Percentiles rank a stretch among this genome's conserved stretches.
phyloP scores from a whole-genome alignment of 92 coral and sea anemone species.

The Porites evermanni region DNA sequence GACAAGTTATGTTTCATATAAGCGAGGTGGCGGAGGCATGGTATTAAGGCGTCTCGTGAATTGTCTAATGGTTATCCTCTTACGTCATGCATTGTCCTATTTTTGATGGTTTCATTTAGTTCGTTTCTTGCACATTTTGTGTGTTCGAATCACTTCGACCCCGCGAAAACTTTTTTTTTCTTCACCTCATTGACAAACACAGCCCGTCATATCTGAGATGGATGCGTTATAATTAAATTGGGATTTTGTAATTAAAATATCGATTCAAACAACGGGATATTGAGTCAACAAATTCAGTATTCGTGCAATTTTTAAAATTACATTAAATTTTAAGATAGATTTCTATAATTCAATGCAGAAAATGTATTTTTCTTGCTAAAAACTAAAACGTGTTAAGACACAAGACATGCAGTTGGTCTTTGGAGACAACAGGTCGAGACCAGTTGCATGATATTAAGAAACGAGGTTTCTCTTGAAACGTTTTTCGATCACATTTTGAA shows the following conservation, averaged over 20 bases:
- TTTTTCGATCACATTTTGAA: neutral
- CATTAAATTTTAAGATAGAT: no score
- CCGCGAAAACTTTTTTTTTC: conserved; percentile 41
- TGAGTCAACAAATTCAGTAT: neutral
- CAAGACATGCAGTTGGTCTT: no score
- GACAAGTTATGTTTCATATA: neutral
- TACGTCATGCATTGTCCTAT: neutral
- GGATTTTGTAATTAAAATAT: neutral
- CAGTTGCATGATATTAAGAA: no score
- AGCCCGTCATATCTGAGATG: neutral
- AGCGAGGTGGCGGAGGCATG: conserved; percentile 58
- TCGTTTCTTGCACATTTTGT: neutral
- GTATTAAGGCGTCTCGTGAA: conserved; percentile 75
- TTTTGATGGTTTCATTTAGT: neutral
- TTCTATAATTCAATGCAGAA: no score
- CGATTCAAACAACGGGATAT: no score
- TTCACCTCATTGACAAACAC: neutral
- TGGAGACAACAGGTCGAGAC: no score
- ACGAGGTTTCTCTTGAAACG: no score
- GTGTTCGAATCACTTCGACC: conserved; percentile 36
- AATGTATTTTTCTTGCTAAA: no score
- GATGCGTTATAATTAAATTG: neutral
- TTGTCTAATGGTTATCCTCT: neutral
- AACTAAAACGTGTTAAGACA: no score
- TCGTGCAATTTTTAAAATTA: neutral